Conservation (phyloP, 2,113 vertebrate species). For the Athene noctua region DNA sequence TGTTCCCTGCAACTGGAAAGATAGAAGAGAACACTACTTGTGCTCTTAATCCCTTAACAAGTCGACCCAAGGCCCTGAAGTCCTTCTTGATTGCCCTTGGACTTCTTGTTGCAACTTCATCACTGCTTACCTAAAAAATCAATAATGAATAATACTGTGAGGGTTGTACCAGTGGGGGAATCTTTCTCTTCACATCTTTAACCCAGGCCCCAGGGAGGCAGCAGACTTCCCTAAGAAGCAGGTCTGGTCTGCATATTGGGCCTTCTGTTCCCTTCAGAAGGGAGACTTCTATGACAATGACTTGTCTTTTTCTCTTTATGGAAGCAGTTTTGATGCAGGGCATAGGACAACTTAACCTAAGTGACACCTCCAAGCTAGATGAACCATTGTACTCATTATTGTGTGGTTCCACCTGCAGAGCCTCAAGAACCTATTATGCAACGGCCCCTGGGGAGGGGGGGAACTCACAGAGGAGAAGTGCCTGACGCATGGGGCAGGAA, state of each 20-base stretch:
- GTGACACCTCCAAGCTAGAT: not conserved
- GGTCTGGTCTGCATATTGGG: too few relatives aligned
- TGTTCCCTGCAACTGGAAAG: too few relatives aligned
- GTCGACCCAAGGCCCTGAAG: not conserved
- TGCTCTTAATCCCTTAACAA: not conserved
- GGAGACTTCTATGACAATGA: not conserved
- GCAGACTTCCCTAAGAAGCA: too few relatives aligned
- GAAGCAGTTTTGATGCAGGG: not conserved
- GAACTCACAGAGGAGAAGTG: not conserved
- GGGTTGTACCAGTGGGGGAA: not conserved
- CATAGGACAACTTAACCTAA: not conserved
- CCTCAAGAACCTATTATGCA: not conserved
- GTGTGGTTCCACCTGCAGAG: not conserved
- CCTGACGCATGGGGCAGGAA: not conserved
- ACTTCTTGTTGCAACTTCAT: not conserved
- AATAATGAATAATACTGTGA: not conserved
- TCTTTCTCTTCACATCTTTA: too few relatives aligned
- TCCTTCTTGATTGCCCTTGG: not conserved
- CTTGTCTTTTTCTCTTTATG: not conserved
- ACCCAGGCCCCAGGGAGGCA: too few relatives aligned
- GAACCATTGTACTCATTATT: not conserved
- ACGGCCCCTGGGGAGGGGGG: not conserved
- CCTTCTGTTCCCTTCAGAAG: too few relatives aligned
- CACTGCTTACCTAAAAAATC: not conserved
- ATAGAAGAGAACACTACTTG: not conserved